Percentiles rank a stretch among this genome's conserved stretches.
These are phyloP conservation scores for Platalea minor DNA, from an alignment of 2,797 vertebrate species.

Conservation along the genomic window DNA sequence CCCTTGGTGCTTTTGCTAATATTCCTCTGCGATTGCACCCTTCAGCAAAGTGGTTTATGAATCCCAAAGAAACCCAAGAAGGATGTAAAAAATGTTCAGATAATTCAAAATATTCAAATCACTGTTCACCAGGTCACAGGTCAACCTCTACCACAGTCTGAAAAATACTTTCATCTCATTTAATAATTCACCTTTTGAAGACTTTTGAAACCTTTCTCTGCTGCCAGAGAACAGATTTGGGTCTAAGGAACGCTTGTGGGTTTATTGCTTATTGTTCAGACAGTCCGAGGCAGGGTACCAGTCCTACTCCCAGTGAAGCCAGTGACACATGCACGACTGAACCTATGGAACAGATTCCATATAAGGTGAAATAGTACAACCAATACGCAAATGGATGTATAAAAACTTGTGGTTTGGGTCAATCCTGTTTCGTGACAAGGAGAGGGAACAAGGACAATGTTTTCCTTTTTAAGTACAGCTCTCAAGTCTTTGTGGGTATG, in stretches of 20 bases:
- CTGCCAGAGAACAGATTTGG: not conserved
- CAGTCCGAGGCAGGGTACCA: not conserved
- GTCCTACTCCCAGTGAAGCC: not conserved
- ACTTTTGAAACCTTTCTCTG: not conserved
- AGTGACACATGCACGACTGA: not conserved
- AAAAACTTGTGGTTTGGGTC: not conserved
- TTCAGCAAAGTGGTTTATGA: not conserved
- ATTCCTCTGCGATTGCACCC: not conserved
- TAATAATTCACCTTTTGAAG: not conserved
- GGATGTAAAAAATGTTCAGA: not conserved
- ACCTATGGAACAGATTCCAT: not conserved
- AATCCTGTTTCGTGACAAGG: not conserved
- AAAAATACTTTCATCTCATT: not conserved
- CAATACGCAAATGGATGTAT: not conserved
- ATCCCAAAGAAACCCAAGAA: not conserved
- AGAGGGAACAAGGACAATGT: not conserved
- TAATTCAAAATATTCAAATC: constrained; percentile 19
- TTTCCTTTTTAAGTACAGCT: not conserved
- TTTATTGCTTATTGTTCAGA: not conserved
- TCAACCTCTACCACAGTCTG: not conserved
- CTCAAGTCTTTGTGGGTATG: not conserved
- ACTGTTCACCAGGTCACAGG: not conserved
- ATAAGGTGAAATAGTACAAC: not conserved
- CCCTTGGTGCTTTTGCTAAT: not conserved
- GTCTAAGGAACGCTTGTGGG: not conserved